Conservation (phyloP, 1,140 invertebrate genomes). For the Colletes latitarsis region DNA sequence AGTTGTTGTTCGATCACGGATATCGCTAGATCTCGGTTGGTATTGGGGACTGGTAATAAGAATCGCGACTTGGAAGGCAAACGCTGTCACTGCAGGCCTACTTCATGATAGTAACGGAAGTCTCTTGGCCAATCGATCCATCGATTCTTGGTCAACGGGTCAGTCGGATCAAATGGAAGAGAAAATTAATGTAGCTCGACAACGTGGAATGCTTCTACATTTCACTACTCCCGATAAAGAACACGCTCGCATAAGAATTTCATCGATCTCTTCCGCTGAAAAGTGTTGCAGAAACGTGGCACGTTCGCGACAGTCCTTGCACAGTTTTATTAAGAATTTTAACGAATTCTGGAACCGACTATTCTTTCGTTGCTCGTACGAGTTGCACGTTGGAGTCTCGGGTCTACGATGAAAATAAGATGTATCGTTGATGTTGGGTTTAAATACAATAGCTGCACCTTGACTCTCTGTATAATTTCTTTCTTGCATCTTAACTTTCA, state of each 20-base stretch:
- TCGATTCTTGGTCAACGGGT: slow-evolving; percentile 66
- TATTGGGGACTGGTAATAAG: slow-evolving; percentile 38
- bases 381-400: no score
- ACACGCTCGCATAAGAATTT: background rate
- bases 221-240: background rate
- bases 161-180: slow-evolving; percentile 57
- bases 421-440: no score
- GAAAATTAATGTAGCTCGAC: slow-evolving; percentile 51
- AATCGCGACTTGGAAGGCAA: slow-evolving; percentile 60
- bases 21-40: slow-evolving; percentile 30
- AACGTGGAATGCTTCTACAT: background rate
- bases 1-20: slow-evolving; percentile 4
- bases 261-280: no score
- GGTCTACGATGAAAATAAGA: no score
- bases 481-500: no score
- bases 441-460: no score
- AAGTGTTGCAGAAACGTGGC: no score
- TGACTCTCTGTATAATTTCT: no score
- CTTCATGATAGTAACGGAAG: slow-evolving; percentile 63
- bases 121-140: slow-evolving; percentile 62
- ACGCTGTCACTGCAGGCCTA: slow-evolving; percentile 62
- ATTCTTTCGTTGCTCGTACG: no score
- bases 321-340: no score
- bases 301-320: no score
- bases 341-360: no score